Conservation (phyloP, 2,888 invertebrate species). For the Apoderus coryli region DNA sequence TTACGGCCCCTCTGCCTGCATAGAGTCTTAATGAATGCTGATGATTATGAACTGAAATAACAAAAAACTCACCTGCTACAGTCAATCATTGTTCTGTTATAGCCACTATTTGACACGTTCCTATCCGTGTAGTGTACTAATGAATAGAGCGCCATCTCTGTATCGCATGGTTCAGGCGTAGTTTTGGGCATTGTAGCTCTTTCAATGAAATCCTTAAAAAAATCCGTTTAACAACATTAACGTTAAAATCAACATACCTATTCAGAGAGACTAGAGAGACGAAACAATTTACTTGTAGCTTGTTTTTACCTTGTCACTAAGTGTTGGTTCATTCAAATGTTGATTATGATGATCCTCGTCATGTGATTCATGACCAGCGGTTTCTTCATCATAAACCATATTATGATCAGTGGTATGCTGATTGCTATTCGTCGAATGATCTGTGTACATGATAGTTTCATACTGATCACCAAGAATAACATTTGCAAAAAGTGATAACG, state of each 20-base stretch:
- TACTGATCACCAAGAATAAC: constrained; percentile 37
- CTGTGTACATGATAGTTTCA: constrained; percentile 34
- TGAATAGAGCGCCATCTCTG: constrained; percentile 38
- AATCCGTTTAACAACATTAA: too few relatives aligned
- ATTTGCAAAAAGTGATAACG: constrained; percentile 43
- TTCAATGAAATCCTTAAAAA: too few relatives aligned
- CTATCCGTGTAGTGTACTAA: constrained; percentile 27
- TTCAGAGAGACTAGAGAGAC: constrained; percentile 1
- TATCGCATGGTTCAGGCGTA: constrained; percentile 73
- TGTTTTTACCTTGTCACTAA: background rate
- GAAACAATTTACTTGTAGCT: background rate
- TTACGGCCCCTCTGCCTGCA: too few relatives aligned
- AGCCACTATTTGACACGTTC: constrained; percentile 27
- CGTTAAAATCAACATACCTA: background rate
- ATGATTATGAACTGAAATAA: constrained; percentile 5
- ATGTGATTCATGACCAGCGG: background rate
- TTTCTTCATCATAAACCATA: background rate
- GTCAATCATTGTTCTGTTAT: constrained; percentile 28
- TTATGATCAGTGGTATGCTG: background rate
- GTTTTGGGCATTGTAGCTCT: constrained; percentile 39
- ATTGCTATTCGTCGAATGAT: constrained; percentile 21
- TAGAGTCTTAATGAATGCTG: too few relatives aligned
- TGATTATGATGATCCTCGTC: background rate
- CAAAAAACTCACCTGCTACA: constrained; percentile 24
- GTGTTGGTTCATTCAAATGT: background rate